These are phyloP conservation scores for Hydrotaea cyrtoneurina DNA, from an alignment of 2,888 invertebrate species.

Conservation along the genomic window DNA sequence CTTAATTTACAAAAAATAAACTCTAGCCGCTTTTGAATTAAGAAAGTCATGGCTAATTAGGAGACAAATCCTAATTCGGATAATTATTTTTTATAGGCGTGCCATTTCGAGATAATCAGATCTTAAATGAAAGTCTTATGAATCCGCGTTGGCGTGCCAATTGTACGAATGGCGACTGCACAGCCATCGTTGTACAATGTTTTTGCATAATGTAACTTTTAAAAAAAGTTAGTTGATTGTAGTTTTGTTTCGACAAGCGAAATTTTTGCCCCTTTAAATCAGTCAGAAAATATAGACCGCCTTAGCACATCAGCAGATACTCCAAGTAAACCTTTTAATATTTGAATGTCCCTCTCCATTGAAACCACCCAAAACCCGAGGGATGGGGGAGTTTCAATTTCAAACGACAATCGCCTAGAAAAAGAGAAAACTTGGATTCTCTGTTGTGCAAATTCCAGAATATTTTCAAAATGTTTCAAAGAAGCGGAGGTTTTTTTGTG, in stretches of 20 bases:
- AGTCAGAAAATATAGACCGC: constrained; percentile 41
- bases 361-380: not conserved
- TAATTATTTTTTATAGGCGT: constrained; percentile 41
- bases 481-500: constrained; percentile 31
- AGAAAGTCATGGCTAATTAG: constrained; percentile 45
- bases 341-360: constrained; percentile 9
- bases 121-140: constrained; percentile 26
- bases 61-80: constrained; percentile 53
- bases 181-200: constrained; percentile 76
- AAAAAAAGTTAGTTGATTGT: not conserved
- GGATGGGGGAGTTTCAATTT: not conserved
- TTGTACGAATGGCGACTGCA: constrained; percentile 75
- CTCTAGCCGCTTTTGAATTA: constrained; percentile 30
- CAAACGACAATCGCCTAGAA: not conserved
- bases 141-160: constrained; percentile 71
- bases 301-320: constrained; percentile 16
- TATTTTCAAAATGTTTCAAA: constrained; percentile 50
- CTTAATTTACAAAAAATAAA: constrained; percentile 48
- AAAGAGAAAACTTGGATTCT: not conserved
- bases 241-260: constrained; percentile 22
- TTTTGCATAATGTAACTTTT: not conserved
- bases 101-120: constrained; percentile 19
- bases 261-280: constrained; percentile 49
- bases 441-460: constrained; percentile 30
- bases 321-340: constrained; percentile 27